Conservation (phyloP, 1,140 invertebrate genomes). For the Tetramorium alpestre region DNA sequence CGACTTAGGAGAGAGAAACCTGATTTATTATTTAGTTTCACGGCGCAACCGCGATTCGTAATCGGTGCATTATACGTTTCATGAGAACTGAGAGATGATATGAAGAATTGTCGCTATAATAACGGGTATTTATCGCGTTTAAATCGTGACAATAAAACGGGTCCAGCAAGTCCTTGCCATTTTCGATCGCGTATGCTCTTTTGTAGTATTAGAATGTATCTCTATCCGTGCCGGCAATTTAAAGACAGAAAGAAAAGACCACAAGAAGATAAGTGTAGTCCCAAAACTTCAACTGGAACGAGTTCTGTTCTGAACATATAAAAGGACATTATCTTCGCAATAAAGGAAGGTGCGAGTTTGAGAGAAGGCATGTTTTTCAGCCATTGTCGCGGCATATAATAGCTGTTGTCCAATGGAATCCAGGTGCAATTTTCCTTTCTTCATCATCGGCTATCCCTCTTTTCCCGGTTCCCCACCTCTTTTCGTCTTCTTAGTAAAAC, state of each 20-base stretch:
- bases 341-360: slow-evolving; percentile 76
- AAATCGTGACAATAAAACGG: slow-evolving; percentile 17
- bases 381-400: slow-evolving; percentile 80
- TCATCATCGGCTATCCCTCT: neutral
- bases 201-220: neutral
- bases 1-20: neutral
- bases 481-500: neutral
- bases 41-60: neutral
- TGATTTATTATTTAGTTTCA: neutral
- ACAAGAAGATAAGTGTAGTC: slow-evolving; percentile 63
- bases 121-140: slow-evolving; percentile 21
- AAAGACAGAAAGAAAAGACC: slow-evolving; percentile 57
- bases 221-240: neutral
- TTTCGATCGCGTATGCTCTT: neutral
- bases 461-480: neutral
- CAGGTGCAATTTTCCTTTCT: slow-evolving; percentile 70
- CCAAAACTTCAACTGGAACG: slow-evolving; percentile 70
- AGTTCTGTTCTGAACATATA: slow-evolving; percentile 76
- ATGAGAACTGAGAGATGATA: neutral
- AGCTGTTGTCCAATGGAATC: slow-evolving; percentile 71
- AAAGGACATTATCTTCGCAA: slow-evolving; percentile 78
- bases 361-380: slow-evolving; percentile 79
- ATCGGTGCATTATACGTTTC: neutral
- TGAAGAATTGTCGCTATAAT: slow-evolving; percentile 1
- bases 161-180: neutral